A percentile compares a stretch with the other conserved stretches of the same genome.
Evolutionary conservation across 2,113 vertebrate genomes (phyloP).

Genomic region (Blennius ocellaris): DNA sequence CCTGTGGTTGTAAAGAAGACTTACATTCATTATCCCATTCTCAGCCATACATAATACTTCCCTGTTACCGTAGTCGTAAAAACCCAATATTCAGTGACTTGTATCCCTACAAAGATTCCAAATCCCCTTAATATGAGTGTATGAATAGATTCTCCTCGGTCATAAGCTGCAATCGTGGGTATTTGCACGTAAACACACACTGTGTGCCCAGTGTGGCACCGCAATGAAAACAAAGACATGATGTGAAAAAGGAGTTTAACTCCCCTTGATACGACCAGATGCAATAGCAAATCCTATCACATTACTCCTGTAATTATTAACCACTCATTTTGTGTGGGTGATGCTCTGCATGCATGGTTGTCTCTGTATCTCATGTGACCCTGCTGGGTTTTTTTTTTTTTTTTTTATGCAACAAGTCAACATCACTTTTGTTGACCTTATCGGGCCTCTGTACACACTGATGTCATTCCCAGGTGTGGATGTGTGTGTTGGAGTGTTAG

Average conservation of each 20-base stretch:
- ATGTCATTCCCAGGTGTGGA: conserved; percentile 62
- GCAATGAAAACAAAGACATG: conserved; percentile 56
- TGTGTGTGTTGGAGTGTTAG: neutral
- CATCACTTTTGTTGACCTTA: conserved; percentile 61
- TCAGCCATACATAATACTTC: too few relatives aligned
- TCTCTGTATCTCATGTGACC: conserved; percentile 48
- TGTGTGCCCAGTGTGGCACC: conserved; percentile 51
- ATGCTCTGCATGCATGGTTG: conserved; percentile 28
- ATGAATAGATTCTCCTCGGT: too few relatives aligned
- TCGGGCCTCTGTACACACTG: conserved; percentile 44
- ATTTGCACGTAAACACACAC: conserved; percentile 43
- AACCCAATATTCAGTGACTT: too few relatives aligned
- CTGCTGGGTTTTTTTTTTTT: too few relatives aligned
- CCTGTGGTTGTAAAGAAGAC: too few relatives aligned
- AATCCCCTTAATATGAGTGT: too few relatives aligned
- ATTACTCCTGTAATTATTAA: conserved; percentile 72
- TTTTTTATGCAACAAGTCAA: conserved; percentile 62
- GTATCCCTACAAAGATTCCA: too few relatives aligned
- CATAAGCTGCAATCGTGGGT: too few relatives aligned
- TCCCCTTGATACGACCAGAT: conserved; percentile 64
- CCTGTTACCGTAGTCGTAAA: too few relatives aligned
- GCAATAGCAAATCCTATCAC: conserved; percentile 57
- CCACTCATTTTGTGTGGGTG: conserved; percentile 15
- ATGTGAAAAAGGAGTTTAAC: conserved; percentile 57
- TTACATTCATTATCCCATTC: too few relatives aligned